Base-by-base conservation (phyloP, 2,113 vertebrate genomes). In the Coracopsis vasa region DNA sequence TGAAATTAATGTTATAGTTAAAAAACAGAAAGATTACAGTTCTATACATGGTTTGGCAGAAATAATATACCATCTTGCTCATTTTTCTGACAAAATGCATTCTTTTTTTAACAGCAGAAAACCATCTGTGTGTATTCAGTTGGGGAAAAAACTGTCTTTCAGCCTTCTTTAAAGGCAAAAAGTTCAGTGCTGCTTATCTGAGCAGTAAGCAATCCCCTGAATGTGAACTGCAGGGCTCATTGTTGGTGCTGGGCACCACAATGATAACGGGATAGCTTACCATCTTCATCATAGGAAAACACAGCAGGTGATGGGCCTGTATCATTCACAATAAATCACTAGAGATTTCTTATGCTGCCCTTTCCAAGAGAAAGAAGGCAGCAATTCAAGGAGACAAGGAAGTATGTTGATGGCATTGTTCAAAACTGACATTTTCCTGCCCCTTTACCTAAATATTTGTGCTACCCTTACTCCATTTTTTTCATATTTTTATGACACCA, bases 61-160 rank as follows among this genome's bases (percentile, higher is more conserved):
- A 74, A 94, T 93, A 95, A 96, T 92, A 92, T 80, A 62, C n/a
- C 78, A 97, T 97, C 80, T 80, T 44, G 6, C 33, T 89, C 69
- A 75, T 94, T 87, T 94, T 95, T 96, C 91, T 95, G 86, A 86
- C 6, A 66, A 96, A 70, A 80, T 50, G 47, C 28, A 17, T 37
- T 62, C 20, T 94, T 70, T 86, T 97, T 95, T 96, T 83, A 71
- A 74, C 71, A 88, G n/a, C 80, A 86, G 82, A 95, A 97, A 97
- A 67, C 51, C 81, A 94, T 96, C 92, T 96, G 85, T 97, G 82
- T 96, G 80, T 95, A 97, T 97, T 98, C 95, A 96, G 45, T 80
- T 96, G 91, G 90, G 86, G 50, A 91, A 82, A 95, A 93, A 96
- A 44, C 66, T 88, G 41, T 89, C 80, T 97, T 96, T 95, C 90